phyloP scores from a whole-genome alignment of 2,797 vertebrate species.

The Hyperoplus lanceolatus region DNA sequence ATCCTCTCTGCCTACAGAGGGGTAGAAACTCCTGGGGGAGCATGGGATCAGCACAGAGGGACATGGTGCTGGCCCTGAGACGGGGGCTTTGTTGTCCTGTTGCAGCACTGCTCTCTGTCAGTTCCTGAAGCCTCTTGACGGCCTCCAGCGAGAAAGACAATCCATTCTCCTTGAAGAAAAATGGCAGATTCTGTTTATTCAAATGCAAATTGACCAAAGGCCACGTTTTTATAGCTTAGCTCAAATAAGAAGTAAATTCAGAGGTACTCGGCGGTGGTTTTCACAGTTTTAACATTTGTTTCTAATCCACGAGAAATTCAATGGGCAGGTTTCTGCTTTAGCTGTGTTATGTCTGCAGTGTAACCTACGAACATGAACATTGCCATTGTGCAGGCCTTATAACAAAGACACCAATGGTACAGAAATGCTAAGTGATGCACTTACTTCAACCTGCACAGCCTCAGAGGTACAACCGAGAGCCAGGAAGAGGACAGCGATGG shows the following conservation, averaged over 20 bases:
- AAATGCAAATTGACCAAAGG: not conserved
- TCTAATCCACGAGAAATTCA: not conserved
- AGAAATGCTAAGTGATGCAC: slow-evolving; percentile 29
- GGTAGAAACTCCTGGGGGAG: slow-evolving; percentile 83
- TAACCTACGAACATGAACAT: too few relatives aligned
- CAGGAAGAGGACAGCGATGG: slow-evolving; percentile 68
- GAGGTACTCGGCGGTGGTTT: not conserved
- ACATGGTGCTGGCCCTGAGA: slow-evolving; percentile 54
- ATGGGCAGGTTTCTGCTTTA: not conserved
- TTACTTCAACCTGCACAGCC: slow-evolving; percentile 83
- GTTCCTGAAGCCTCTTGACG: slow-evolving; percentile 81
- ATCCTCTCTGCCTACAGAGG: slow-evolving; percentile 79
- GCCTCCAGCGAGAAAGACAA: slow-evolving; percentile 83
- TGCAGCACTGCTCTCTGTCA: slow-evolving; percentile 48
- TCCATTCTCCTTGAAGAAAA: slow-evolving; percentile 80
- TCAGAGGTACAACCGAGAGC: slow-evolving; percentile 73
- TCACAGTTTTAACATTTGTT: not conserved
- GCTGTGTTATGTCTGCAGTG: not conserved
- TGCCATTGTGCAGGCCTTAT: not conserved
- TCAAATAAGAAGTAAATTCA: not conserved
- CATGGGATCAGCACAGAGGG: slow-evolving; percentile 79
- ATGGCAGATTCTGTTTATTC: not conserved
- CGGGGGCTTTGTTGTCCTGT: slow-evolving; percentile 66
- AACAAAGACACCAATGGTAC: slow-evolving; percentile 7
- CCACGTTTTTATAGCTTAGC: not conserved